Percentiles rank a stretch among this genome's conserved stretches.
Conservation (phyloP, 2,888 invertebrate genomes). For the Chymomyza amoena region DNA sequence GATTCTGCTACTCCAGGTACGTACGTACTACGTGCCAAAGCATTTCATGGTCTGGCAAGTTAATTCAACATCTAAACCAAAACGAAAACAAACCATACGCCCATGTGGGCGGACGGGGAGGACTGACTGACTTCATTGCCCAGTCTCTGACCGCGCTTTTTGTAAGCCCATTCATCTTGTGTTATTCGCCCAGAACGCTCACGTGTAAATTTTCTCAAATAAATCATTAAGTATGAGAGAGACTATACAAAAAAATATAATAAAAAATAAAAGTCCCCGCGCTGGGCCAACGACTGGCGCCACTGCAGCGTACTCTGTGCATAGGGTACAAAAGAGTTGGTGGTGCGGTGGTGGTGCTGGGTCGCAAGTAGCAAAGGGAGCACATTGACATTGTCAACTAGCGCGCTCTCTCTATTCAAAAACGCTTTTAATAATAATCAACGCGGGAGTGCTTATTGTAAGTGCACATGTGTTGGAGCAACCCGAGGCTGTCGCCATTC, state of each 20-base stretch:
- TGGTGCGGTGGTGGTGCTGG: background rate
- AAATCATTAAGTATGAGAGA: conserved; percentile 61
- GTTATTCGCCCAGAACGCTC: conserved; percentile 51
- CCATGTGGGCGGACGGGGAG: conserved; percentile 4
- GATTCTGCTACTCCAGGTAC: conserved; percentile 6
- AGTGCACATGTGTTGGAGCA: conserved; percentile 39
- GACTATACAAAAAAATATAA: too few relatives aligned
- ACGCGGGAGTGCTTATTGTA: conserved; percentile 67
- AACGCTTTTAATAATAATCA: conserved; percentile 67
- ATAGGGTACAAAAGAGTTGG: background rate
- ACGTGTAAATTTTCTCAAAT: conserved; percentile 74
- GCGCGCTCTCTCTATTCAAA: conserved; percentile 21
- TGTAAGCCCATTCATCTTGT: background rate
- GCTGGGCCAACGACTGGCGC: conserved; percentile 28
- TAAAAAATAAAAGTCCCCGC: conserved; percentile 38
- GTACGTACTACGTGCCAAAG: conserved; percentile 74
- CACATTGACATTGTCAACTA: conserved; percentile 68
- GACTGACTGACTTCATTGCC: conserved; percentile 16
- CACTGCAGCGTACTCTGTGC: conserved; percentile 14
- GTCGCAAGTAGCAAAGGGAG: conserved; percentile 20
- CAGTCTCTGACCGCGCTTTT: conserved; percentile 4
- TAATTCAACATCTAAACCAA: conserved; percentile 58
- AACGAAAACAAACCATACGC: conserved; percentile 18
- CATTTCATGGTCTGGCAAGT: conserved; percentile 78
- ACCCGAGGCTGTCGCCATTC: conserved; percentile 28